Base-by-base conservation (phyloP, 1,140 invertebrate species). In the Patella vulgata region DNA sequence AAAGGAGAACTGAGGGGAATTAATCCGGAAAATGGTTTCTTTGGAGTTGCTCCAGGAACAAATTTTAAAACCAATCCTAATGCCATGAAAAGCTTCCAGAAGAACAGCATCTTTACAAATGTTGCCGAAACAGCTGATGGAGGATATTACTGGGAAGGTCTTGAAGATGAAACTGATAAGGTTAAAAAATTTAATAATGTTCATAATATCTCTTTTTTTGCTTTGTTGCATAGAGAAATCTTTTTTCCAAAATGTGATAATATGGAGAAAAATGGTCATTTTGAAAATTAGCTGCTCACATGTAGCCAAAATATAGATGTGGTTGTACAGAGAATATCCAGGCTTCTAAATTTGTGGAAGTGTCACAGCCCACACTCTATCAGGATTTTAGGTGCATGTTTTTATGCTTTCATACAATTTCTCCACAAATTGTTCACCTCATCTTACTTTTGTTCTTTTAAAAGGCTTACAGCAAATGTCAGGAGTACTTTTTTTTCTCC, bases 21-120 rank as follows among this genome's bases (percentile, higher is more conserved):
- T 71, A 99, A 99, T 82, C 97, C 98, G 0, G 98, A 99, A 84
- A 94, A 95, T 78, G 98, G 98, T 17, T 99, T 99, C 88, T 99
- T 99, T 82, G 98, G 98, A 4, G 97, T 99, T 1, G 97, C 97
- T 2, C 98, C 97, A 43, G 79, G 92, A 2, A 99, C 97, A 8
- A 96, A 93, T 9, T 87, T 85, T 54, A 87, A 90, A 6, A 98
- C 95, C 0, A 99, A 99, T 84, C 96, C 96, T 0, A 97, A 96
- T 79, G 98, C 98, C 9, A 97, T 99, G 95, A 87, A 89, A 46
- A 95, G 95, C 0, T 91, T 98, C 58, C 91, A 95, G 80, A 89
- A 90, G 68, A 94, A 99, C 84, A 96, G 95, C 0, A 89, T 99
- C 39, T 99, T 99, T 85, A 99, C 97, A 0, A 99, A 99, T 82